Evolutionary conservation across 2,888 invertebrate species (phyloP), one percentile per base, ranked within the genome.

Genomic region (Dexiosoma caninum): DNA sequence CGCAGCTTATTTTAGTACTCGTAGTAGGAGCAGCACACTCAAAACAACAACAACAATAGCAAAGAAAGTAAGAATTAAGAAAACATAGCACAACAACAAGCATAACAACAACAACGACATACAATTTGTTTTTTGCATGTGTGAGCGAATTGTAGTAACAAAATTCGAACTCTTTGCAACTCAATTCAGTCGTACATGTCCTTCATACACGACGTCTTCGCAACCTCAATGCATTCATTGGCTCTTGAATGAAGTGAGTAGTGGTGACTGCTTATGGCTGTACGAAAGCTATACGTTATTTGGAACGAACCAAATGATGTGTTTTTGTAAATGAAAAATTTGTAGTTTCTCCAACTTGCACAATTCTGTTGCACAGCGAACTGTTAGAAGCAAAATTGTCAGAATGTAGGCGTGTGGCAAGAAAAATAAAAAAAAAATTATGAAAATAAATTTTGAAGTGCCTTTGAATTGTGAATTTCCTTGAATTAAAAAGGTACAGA

Each of bases 81-180:
- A 40, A 44, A 37, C 30, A 57, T 67, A 67, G 66, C 46, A 62
- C 76, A 70, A 66, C 71, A 64, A 71, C 62, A 49, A 57, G 27
- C 51, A 32, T 35, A 53, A 59, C 23, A 53, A 66, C 59, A 72
- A 46, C 59, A 60, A 14, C 10, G n/a, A 27, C 32, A 32, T 19
- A 23, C 42, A 55, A 49, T 59, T 66, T 23, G 64, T 44, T 57
- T 27, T 60, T n/a, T n/a, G n/a, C n/a, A n/a, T n/a, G n/a, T 19
- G 40, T 40, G 35, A 40, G 14, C 32, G 32, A 55, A 55, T 46
- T 44, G 64, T 75, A 9, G 70, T 32, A 53, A 53, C 59, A 66
- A 78, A 71, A 23, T 19, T 37, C 72, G 44, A 78, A 53, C 19
- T 16, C 19, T 12, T 40, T 40, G 23, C 60, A 78, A 69, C 74